These are phyloP conservation scores for Galbula dea DNA, from an alignment of 2,113 vertebrate species.

Conservation along the genomic window DNA sequence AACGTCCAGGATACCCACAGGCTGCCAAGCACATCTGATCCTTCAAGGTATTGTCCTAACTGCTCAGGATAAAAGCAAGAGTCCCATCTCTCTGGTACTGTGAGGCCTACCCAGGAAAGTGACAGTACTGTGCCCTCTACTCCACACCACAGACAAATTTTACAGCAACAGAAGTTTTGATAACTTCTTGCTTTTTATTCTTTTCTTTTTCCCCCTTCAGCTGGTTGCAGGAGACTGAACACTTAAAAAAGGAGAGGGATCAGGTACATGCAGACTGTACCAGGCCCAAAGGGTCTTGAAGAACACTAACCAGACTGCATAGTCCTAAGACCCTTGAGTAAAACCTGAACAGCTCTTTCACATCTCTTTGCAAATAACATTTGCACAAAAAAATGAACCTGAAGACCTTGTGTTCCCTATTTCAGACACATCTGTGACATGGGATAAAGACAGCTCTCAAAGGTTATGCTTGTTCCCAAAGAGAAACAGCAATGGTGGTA, in stretches of 20 bases:
- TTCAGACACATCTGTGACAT: neutral
- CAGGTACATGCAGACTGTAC: neutral
- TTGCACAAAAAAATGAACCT: neutral
- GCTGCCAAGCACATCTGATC: slow-evolving; percentile 55
- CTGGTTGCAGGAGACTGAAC: neutral
- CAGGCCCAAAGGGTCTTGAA: neutral
- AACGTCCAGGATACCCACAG: slow-evolving; percentile 28
- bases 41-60: neutral
- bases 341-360: neutral
- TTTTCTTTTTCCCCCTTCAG: too few species aligned
- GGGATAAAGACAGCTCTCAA: neutral
- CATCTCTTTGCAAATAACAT: neutral
- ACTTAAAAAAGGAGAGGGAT: neutral
- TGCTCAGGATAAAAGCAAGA: neutral
- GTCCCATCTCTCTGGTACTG: neutral
- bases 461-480: neutral
- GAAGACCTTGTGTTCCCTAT: neutral
- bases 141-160: neutral
- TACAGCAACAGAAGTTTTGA: neutral
- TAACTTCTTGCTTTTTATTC: neutral
- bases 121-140: neutral
- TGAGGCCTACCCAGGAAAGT: neutral
- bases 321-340: neutral
- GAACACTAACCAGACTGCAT: neutral
- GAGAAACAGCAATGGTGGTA: neutral